Conservation (phyloP, 2,888 invertebrate genomes). For the Agrochola circellaris region DNA sequence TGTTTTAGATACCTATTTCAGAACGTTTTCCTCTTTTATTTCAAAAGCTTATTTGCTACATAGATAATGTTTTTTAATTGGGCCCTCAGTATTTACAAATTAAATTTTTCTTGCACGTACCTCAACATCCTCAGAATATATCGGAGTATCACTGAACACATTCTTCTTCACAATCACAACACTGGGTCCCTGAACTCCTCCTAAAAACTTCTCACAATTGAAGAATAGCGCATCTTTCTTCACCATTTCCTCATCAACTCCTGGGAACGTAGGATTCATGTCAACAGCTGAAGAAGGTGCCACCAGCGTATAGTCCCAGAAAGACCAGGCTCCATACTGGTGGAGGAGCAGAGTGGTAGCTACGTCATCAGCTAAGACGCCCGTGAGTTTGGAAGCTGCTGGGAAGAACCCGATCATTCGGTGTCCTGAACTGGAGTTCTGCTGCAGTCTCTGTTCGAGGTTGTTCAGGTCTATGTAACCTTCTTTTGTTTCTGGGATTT, state of each 20-base stretch:
- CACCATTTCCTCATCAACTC: conserved; percentile 93
- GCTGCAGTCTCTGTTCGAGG: conserved; percentile 93
- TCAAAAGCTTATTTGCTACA: neutral
- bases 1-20: neutral
- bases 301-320: conserved; percentile 97
- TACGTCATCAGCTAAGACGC: conserved; percentile 95
- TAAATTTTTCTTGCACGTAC: conserved; percentile 70
- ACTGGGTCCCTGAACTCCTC: conserved; percentile 96
- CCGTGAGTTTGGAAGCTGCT: conserved; percentile 97
- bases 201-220: conserved; percentile 97
- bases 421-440: conserved; percentile 91
- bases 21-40: neutral
- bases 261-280: conserved; percentile 94
- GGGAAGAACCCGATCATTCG: conserved; percentile 96
- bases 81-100: neutral
- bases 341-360: conserved; percentile 95
- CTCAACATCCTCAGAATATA: conserved; percentile 86
- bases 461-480: conserved; percentile 95
- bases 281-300: conserved; percentile 95
- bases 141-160: conserved; percentile 84
- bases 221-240: conserved; percentile 97
- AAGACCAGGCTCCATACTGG: conserved; percentile 94
- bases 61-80: neutral
- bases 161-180: conserved; percentile 89
- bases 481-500: conserved; percentile 94